Evolutionary conservation across 2,797 vertebrate genomes (phyloP).

Genomic region (Pseudomugil gertrudae): DNA sequence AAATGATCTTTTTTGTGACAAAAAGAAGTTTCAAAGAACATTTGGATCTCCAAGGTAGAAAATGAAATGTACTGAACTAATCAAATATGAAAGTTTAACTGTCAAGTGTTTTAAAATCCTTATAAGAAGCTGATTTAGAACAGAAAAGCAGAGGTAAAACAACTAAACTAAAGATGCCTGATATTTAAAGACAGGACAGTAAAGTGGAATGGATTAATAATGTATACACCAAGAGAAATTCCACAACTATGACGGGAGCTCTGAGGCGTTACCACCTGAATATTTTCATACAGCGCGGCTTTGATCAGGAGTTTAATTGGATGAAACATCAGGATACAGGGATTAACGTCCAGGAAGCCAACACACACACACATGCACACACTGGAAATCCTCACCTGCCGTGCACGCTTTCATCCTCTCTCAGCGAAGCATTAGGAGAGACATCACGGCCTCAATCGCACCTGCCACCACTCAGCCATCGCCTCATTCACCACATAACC

Average conservation of each 20-base stretch:
- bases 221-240: slow-evolving; percentile 15
- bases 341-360: slow-evolving; percentile 24
- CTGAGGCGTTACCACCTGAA: slow-evolving; percentile 33
- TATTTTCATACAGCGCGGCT: slow-evolving; percentile 10
- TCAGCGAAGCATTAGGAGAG: slow-evolving; percentile 50
- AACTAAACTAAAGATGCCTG: background rate
- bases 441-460: slow-evolving; percentile 65
- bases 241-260: slow-evolving; percentile 20
- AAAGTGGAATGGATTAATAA: slow-evolving; percentile 21
- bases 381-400: slow-evolving; percentile 37
- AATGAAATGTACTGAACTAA: slow-evolving; percentile 4
- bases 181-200: background rate
- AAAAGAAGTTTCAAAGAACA: background rate
- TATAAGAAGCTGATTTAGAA: background rate
- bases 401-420: slow-evolving; percentile 48
- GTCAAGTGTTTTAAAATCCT: slow-evolving; percentile 2
- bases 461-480: slow-evolving; percentile 62
- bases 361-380: slow-evolving; percentile 10
- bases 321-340: slow-evolving; percentile 25
- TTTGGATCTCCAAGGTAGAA: background rate
- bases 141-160: background rate
- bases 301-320: slow-evolving; percentile 56
- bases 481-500: slow-evolving; percentile 61
- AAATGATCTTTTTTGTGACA: background rate
- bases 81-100: background rate